Conservation (phyloP, 2,797 vertebrate genomes). For the Serranus cabrilla region DNA sequence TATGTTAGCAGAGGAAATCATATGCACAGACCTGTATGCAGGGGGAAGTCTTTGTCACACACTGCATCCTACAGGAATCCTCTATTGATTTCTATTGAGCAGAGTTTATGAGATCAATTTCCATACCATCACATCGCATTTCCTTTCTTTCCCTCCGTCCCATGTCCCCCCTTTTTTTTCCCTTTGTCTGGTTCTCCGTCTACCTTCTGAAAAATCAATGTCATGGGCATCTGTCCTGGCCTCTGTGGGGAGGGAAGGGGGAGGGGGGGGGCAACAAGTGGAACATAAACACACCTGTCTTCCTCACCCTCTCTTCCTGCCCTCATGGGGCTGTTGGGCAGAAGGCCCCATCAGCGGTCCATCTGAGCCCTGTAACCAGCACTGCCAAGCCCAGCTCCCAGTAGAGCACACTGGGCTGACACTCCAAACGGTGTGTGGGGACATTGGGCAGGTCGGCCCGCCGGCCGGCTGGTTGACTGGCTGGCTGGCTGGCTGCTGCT, state of each 20-base stretch:
- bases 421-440: conserved; percentile 62
- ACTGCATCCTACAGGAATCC: conserved; percentile 34
- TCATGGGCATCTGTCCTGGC: conserved; percentile 66
- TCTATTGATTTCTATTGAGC: conserved; percentile 63
- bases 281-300: conserved; percentile 81
- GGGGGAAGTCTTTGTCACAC: conserved; percentile 49
- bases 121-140: conserved; percentile 44
- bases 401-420: conserved; percentile 69
- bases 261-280: conserved; percentile 71
- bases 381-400: conserved; percentile 77
- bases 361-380: conserved; percentile 77
- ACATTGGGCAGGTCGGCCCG: conserved; percentile 45
- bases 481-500: conserved; percentile 36
- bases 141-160: conserved; percentile 19
- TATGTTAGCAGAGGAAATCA: conserved; percentile 51
- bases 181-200: conserved; percentile 38
- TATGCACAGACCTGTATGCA: conserved; percentile 43
- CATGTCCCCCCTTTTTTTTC: not conserved
- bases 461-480: conserved; percentile 34
- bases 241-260: conserved; percentile 26
- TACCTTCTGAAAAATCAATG: conserved; percentile 59
- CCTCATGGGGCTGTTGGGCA: conserved; percentile 74
- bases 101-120: conserved; percentile 56
- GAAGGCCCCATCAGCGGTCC: conserved; percentile 79
- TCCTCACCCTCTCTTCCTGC: conserved; percentile 54